These are phyloP conservation scores for Aegithalos caudatus DNA, from an alignment of 2,113 vertebrate genomes.

Conservation along the genomic window DNA sequence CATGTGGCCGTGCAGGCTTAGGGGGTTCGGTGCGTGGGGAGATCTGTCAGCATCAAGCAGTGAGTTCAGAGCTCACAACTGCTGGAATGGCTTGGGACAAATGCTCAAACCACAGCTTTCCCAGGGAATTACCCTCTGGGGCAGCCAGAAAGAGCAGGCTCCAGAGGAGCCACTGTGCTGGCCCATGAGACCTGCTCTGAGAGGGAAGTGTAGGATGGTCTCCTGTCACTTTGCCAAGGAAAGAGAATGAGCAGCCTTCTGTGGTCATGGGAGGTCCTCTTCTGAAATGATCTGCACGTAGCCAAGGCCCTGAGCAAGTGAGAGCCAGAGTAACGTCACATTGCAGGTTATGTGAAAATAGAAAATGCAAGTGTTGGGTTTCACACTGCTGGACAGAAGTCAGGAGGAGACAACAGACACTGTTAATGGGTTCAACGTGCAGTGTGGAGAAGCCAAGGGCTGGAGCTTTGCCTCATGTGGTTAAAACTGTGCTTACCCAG, in stretches of 20 bases:
- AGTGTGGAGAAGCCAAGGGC: neutral
- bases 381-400: neutral
- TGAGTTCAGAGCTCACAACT: neutral
- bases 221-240: neutral
- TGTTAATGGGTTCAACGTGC: neutral
- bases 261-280: neutral
- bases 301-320: neutral
- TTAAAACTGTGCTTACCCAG: neutral
- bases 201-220: neutral
- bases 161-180: neutral
- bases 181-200: accelerated
- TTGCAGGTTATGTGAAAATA: neutral
- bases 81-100: neutral
- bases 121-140: neutral
- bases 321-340: neutral
- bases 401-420: neutral
- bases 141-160: neutral
- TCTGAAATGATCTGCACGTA: neutral
- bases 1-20: neutral
- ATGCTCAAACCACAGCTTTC: neutral
- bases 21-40: accelerated
- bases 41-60: neutral
- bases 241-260: neutral
- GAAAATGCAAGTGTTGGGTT: neutral
- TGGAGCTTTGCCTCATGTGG: neutral